A percentile compares a stretch with the other conserved stretches of the same genome.
Conservation (phyloP, 23 tunicate species). For the Phallusia fumigata region DNA sequence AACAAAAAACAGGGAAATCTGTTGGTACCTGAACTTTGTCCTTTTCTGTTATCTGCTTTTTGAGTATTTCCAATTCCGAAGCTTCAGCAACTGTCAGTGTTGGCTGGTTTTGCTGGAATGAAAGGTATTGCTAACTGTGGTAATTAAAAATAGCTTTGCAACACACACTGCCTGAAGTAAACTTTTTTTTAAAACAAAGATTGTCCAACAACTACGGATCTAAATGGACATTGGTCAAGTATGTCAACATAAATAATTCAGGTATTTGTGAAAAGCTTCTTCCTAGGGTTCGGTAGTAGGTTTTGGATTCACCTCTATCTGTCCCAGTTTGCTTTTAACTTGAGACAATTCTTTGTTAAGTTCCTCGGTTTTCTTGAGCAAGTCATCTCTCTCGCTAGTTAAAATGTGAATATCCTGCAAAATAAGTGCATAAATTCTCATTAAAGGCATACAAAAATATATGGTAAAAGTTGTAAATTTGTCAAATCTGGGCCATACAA, state of each 20-base stretch:
- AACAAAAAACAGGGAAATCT: not conserved
- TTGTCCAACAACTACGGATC: no score
- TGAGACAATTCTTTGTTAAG: slow-evolving; percentile 32
- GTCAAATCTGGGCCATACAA: no score
- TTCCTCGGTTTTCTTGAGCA: slow-evolving; percentile 18
- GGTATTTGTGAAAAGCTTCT: no score
- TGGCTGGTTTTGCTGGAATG: not conserved
- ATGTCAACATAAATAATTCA: no score
- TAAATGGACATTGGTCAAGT: no score
- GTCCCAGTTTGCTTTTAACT: slow-evolving; percentile 19
- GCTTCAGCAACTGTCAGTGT: slow-evolving; percentile 17
- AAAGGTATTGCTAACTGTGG: not conserved
- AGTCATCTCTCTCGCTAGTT: slow-evolving; percentile 52
- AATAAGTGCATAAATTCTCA: not conserved
- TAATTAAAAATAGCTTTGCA: no score
- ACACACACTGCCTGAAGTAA: no score
- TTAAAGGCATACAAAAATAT: no score
- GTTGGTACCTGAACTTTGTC: slow-evolving; percentile 61
- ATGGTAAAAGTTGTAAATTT: no score
- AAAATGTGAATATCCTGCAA: slow-evolving; percentile 46
- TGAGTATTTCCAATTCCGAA: slow-evolving; percentile 35
- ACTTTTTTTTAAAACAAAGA: not conserved
- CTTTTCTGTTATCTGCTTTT: slow-evolving; percentile 38
- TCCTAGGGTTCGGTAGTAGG: no score
- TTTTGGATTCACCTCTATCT: not conserved